Base-by-base conservation (phyloP, 2,113 vertebrate genomes). In the Galemys pyrenaicus region DNA sequence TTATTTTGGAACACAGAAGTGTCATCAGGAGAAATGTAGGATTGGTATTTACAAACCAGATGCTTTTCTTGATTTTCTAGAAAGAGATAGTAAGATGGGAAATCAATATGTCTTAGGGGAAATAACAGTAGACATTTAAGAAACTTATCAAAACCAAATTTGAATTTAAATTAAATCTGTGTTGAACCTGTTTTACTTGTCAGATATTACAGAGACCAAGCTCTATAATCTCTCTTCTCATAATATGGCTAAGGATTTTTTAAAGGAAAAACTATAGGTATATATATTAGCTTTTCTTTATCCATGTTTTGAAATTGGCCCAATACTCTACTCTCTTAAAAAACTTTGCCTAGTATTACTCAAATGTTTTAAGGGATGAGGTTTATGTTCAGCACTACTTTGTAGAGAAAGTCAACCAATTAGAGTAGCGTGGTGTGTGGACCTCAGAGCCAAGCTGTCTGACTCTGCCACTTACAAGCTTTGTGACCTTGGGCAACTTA, bases 101-200 rank as follows among this genome's bases (percentile, higher is more conserved):
- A 87, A 92, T 94, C 46, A 65, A 9, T 80, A 67, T 78, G 17
- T 81, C 71, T 46, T 39, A 7, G 19, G 22, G 54, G 28, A 41
- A 91, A 46, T 32, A 37, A 56, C 17, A 70, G 19, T 58, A 85
- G 89, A 58, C 56, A 58, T 35, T 95, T 78, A 68, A 64, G 82
- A 92, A 87, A 11, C 19, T 81, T 89, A 68, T 73, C 28, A 58
- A 91, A 89, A 83, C 35, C 19, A 44, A 92, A 87, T 91, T 78
- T 94, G 74, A 94, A 92, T 84, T 88, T 96, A 77, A 92, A 44
- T 62, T 67, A 67, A 77, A 79, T 81, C 82, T 82, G 60, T 79
- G 37, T 82, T 84, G 28, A 83, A 65, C 8, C 2, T 83, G 13
- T 79, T 90, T 92, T 19, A 44, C 37, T 79, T 93, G 67, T 78